Conservation (phyloP, 2,888 invertebrate genomes). For the Chirona hameri region DNA sequence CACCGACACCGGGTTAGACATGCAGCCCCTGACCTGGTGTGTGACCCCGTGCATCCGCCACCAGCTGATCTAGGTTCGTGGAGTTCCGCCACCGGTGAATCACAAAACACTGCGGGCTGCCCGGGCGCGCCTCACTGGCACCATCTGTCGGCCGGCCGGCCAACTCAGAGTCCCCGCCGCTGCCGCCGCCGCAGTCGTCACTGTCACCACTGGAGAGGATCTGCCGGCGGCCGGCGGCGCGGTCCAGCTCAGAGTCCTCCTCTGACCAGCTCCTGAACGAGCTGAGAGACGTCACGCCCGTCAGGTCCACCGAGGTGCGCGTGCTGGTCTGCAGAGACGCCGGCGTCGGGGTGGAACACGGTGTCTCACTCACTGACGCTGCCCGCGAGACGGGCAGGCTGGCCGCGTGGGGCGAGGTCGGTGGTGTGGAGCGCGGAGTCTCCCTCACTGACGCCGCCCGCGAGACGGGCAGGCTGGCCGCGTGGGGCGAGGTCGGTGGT, state of each 20-base stretch:
- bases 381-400: too few species aligned
- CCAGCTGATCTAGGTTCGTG: background rate
- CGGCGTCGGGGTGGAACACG: too few species aligned
- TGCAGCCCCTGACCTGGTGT: slow-evolving; percentile 1
- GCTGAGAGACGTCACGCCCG: background rate
- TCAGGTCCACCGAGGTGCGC: background rate
- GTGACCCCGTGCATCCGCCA: background rate
- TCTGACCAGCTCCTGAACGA: background rate
- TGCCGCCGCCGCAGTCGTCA: background rate
- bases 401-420: too few species aligned
- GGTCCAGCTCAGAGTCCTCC: background rate
- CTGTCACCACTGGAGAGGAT: background rate
- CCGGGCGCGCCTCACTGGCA: background rate
- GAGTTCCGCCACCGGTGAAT: slow-evolving; percentile 22
- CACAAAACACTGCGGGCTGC: background rate
- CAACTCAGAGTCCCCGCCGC: background rate
- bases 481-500: too few species aligned
- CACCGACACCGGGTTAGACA: background rate
- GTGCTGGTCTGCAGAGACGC: too few species aligned
- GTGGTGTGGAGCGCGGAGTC: too few species aligned
- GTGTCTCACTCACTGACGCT: too few species aligned
- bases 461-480: too few species aligned
- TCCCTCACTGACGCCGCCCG: too few species aligned
- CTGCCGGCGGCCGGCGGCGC: background rate
- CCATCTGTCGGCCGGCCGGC: background rate